Base-by-base conservation (phyloP, 2,113 vertebrate genomes). In the Chaetops frenatus region DNA sequence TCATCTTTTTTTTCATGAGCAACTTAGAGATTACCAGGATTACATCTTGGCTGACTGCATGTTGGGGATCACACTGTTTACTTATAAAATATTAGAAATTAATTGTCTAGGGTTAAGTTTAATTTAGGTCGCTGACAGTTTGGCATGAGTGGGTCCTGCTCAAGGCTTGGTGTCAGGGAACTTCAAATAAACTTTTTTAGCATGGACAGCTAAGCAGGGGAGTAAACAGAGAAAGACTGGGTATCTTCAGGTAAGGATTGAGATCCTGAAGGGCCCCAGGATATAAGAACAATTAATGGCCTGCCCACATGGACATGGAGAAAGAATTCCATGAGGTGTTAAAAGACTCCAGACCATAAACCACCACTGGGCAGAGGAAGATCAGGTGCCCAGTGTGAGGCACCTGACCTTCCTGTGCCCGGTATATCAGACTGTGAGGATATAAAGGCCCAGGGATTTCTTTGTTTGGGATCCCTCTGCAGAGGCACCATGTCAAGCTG, bases 11-110 rank as follows among this genome's bases (percentile, higher is more conserved):
- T 99, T 99, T 95, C 99, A 99, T 0, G 98, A 99, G 91, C 91
- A 98, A 58, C 99, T 99, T 96, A 98, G 98, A 91, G 98, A 98
- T 8, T 99, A 99, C 88, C 99, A 99, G 94, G 99, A 99, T 97
- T 99, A 99, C 89, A 98, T 99, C 71, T 98, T 99, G 17, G 98
- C 25, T 62, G 56, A 42, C 31, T 62, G 42, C 31, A 28, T 62
- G 10, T 42, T 61, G 40, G 35, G 40, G 54, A 61, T 76, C 61
- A 76, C 27, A 62, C n/a, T 33, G 18, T 31, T 72, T 57, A 44
- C 15, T 72, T 44, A 50, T 11, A 50, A 54, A 81, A 69, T 56
- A 54, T 42, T 62, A 69, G 40, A 62, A 67, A 90, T 61, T 48
- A 76, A 31, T 62, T 48, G n/a, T 83, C 40, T 42, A 28, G 25